Evolutionary conservation across 2,888 invertebrate species (phyloP), one percentile per base, ranked within the genome.

Genomic region (Sisyra nigra): DNA sequence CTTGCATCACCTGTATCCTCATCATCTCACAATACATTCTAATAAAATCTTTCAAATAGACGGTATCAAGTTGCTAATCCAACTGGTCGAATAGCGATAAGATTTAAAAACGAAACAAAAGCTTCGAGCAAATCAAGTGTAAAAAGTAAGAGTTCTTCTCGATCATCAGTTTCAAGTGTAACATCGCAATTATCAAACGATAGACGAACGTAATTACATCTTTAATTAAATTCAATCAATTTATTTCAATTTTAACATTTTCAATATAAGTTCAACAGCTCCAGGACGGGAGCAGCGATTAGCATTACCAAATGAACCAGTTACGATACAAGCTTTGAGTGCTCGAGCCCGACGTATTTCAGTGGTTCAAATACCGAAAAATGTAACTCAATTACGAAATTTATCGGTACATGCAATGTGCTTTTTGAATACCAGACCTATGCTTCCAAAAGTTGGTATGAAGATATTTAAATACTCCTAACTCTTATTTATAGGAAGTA

Each of bases 401-500:
- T 63, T 76, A 14, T 73, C 78, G 32, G 73, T 77, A 44, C 74
- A 79, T 57, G 71, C 74, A 45, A 71, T 80, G 57, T 54, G 80
- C 41, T 85, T 82, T 58, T 63, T 88, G 17, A 60, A 68, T 44
- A 69, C 71, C 0, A 66, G 87, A 44, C 65, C 68, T 24, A 62
- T 67, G 55, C 61, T 62, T 29, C 63, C 66, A 29, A 55, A 64
- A 5, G 62, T 68, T 32, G 63, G 63, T 61, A 46, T 39, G 40
- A 32, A 30, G 14, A 11, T 11, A 11, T 35, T 9, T 35, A 13
- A 35, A 35, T 35, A 11, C n/a, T 11, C 14, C 9, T 11, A 11
- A 35, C 14, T 2, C 3, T 2, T 35, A 35, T 3, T 11, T 35
- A 2, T 35, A 30, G 8, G 10, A 36, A 36, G 15, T 2, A 35